Evolutionary conservation across 37 sponge, comb jelly and placozoan species (phyloP).

Genomic region (Cliona cf. orientalis): DNA sequence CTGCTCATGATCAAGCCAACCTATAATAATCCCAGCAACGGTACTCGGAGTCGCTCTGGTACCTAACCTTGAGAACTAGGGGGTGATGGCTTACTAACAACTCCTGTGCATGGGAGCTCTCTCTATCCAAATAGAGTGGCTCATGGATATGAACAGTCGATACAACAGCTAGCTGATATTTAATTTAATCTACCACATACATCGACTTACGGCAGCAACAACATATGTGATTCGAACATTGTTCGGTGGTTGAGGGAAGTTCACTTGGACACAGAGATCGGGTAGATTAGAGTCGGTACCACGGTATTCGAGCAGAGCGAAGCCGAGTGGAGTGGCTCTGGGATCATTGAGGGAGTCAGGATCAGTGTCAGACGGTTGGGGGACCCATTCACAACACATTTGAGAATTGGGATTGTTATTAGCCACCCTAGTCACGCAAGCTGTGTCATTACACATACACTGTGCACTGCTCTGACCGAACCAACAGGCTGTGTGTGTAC

Average conservation of each 20-base stretch:
- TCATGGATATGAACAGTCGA: too few species aligned
- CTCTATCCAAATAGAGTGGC: too few species aligned
- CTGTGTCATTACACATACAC: neutral
- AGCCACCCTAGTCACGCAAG: neutral
- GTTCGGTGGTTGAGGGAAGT: neutral
- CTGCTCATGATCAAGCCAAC: too few species aligned
- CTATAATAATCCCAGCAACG: too few species aligned
- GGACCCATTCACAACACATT: slow-evolving; percentile 2
- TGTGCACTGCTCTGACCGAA: neutral
- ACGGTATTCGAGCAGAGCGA: neutral
- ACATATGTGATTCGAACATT: slow-evolving; percentile 2
- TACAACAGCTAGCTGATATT: too few species aligned
- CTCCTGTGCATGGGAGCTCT: too few species aligned
- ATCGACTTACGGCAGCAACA: neutral
- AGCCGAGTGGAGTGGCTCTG: slow-evolving; percentile 25
- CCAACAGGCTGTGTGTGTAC: neutral
- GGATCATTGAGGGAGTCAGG: neutral
- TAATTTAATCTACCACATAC: too few species aligned
- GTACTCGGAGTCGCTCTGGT: too few species aligned
- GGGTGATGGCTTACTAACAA: too few species aligned
- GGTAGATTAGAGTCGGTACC: neutral
- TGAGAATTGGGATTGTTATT: neutral
- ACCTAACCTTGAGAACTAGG: too few species aligned
- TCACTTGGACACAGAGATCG: slow-evolving; percentile 21
- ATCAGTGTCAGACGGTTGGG: neutral